phyloP scores from a whole-genome alignment of 2,797 vertebrate genomes.

The Natrix natrix region DNA sequence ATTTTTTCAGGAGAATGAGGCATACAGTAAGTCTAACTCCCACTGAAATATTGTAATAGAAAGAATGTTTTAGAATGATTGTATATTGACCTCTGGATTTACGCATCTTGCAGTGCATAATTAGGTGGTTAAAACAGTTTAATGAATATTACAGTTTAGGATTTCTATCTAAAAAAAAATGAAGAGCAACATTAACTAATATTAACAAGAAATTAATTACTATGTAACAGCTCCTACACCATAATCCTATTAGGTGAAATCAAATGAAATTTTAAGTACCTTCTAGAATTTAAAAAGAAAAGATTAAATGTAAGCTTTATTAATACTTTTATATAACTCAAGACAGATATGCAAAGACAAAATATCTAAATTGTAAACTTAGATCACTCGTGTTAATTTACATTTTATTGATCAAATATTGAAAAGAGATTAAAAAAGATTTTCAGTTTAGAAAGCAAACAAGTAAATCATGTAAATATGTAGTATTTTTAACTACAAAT shows the following conservation, averaged over 20 bases:
- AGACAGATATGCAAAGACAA: slow-evolving; percentile 72
- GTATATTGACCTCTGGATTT: not conserved
- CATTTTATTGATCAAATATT: slow-evolving; percentile 65
- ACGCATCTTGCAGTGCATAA: not conserved
- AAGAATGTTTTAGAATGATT: not conserved
- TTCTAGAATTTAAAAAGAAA: slow-evolving; percentile 32
- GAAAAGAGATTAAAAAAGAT: slow-evolving; percentile 62
- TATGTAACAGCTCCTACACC: not conserved
- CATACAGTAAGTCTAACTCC: not conserved
- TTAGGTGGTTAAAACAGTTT: not conserved
- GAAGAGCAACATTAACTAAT: not conserved
- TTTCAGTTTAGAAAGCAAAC: slow-evolving; percentile 59
- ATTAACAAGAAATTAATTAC: not conserved
- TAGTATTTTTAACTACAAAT: slow-evolving; percentile 54
- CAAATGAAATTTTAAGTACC: not conserved
- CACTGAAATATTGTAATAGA: not conserved
- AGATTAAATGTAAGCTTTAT: slow-evolving; percentile 73
- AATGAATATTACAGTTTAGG: not conserved
- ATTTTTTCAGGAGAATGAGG: not conserved
- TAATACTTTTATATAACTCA: slow-evolving; percentile 70
- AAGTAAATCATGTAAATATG: slow-evolving; percentile 57
- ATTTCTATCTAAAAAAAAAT: not conserved
- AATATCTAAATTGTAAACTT: slow-evolving; percentile 60
- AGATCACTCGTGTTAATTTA: slow-evolving; percentile 68
- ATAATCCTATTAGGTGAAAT: not conserved